These are phyloP conservation scores for Liasis olivaceus DNA, from an alignment of 2,797 vertebrate genomes.

Conservation along the genomic window DNA sequence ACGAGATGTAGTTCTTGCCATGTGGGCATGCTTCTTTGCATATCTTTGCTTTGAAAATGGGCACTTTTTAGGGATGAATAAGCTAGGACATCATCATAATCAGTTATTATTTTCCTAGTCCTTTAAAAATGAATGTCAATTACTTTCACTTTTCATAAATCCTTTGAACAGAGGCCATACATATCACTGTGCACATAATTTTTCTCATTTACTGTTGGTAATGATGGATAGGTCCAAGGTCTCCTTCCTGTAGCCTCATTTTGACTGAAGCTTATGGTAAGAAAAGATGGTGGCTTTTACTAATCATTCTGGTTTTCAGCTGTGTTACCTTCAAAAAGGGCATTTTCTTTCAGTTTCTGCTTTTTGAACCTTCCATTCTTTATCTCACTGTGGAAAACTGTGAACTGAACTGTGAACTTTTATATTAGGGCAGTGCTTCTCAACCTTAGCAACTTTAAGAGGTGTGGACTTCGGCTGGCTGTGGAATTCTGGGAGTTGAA, in stretches of 20 bases:
- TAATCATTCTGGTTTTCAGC: not conserved
- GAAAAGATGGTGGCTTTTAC: not conserved
- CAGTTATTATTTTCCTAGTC: not conserved
- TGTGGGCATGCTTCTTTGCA: not conserved
- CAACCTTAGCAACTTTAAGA: not conserved
- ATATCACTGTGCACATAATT: not conserved
- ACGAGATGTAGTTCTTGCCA: not conserved
- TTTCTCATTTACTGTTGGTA: not conserved
- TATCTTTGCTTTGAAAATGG: not conserved
- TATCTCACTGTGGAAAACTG: not conserved
- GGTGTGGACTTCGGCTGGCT: not conserved
- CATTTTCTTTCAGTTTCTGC: not conserved
- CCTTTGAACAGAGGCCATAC: not conserved
- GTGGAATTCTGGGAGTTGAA: not conserved
- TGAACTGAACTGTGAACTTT: not conserved
- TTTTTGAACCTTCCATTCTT: not conserved
- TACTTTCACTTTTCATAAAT: slow-evolving; percentile 25
- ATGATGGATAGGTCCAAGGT: not conserved
- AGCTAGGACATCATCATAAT: not conserved
- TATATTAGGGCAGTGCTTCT: not conserved
- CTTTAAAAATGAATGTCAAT: not conserved
- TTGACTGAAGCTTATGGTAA: not conserved
- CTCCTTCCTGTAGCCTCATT: not conserved
- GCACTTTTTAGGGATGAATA: not conserved
- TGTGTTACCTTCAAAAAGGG: not conserved